A percentile compares a stretch with the other conserved stretches of the same genome.
phyloP scores from a whole-genome alignment of 2,888 invertebrate genomes.

The Drosophila heteroneura region DNA sequence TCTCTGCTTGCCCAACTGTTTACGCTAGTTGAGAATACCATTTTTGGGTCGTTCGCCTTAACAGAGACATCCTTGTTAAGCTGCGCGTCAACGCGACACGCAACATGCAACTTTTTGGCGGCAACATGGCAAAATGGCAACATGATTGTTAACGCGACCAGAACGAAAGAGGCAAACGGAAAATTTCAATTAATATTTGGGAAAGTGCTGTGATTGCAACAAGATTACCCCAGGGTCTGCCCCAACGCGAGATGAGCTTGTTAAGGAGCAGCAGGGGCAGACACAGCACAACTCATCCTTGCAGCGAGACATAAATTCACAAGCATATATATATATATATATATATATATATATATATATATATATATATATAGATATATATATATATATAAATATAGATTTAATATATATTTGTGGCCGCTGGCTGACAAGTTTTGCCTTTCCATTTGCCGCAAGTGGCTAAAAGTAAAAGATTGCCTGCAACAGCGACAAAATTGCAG shows the following conservation, averaged over 20 bases:
- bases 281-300: slow-evolving; percentile 22
- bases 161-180: slow-evolving; percentile 40
- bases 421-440: slow-evolving; percentile 52
- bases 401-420: slow-evolving; percentile 2
- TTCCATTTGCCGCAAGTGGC: slow-evolving; percentile 9
- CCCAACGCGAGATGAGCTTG: slow-evolving; percentile 7
- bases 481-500: slow-evolving; percentile 2
- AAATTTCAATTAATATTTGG: slow-evolving; percentile 52
- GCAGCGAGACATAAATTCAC: slow-evolving; percentile 22
- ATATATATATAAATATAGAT: not conserved
- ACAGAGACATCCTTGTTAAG: slow-evolving; percentile 61
- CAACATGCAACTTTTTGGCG: slow-evolving; percentile 19
- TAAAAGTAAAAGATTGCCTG: slow-evolving; percentile 4
- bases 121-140: not conserved
- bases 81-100: slow-evolving; percentile 41
- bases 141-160: slow-evolving; percentile 53
- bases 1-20: not conserved
- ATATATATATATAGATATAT: not conserved
- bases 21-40: slow-evolving; percentile 22
- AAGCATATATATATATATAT: not conserved
- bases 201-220: slow-evolving; percentile 43
- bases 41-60: slow-evolving; percentile 29
- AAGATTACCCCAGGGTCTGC: slow-evolving; percentile 14
- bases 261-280: not conserved
- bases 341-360: slow-evolving; percentile 1